Percentiles rank a stretch among this genome's conserved stretches.
phyloP scores from a whole-genome alignment of 2,888 invertebrate genomes.

The Philereme transversata region DNA sequence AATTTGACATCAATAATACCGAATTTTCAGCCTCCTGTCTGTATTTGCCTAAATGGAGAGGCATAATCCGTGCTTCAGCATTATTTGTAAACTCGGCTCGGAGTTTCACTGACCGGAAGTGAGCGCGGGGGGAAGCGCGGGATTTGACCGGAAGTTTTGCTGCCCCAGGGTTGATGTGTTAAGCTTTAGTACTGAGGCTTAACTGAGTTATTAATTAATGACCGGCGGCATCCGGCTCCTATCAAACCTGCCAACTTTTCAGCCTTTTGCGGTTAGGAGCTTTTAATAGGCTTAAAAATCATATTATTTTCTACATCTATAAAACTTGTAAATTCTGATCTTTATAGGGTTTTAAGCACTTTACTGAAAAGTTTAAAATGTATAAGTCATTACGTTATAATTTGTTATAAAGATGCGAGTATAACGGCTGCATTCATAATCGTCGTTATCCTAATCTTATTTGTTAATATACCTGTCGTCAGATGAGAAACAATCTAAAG shows the following conservation, averaged over 20 bases:
- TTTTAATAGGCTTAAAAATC: slow-evolving; percentile 8
- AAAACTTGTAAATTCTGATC: too few relatives aligned
- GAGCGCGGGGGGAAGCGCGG: slow-evolving; percentile 68
- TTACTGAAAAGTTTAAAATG: too few relatives aligned
- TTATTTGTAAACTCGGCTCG: slow-evolving; percentile 55
- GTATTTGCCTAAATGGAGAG: slow-evolving; percentile 30
- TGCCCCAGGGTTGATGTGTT: slow-evolving; percentile 71
- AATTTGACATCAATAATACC: slow-evolving; percentile 21
- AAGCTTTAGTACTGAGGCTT: slow-evolving; percentile 70
- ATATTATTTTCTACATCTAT: too few relatives aligned
- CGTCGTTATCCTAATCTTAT: too few relatives aligned
- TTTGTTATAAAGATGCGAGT: too few relatives aligned
- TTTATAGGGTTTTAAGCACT: too few relatives aligned
- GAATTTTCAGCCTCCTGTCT: slow-evolving; percentile 8
- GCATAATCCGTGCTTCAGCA: slow-evolving; percentile 30
- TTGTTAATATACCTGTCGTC: too few relatives aligned
- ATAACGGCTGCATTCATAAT: too few relatives aligned
- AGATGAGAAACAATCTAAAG: too few relatives aligned
- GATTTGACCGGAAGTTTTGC: slow-evolving; percentile 77
- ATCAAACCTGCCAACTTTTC: slow-evolving; percentile 51
- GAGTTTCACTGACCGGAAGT: slow-evolving; percentile 76
- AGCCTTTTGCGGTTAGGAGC: slow-evolving; percentile 39
- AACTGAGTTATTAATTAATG: slow-evolving; percentile 79
- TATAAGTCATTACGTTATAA: too few relatives aligned
- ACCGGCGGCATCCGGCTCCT: slow-evolving; percentile 64